Percentiles rank a stretch among this genome's conserved stretches.
phyloP scores from a whole-genome alignment of 2,888 invertebrate genomes.

The Eilema depressum region DNA sequence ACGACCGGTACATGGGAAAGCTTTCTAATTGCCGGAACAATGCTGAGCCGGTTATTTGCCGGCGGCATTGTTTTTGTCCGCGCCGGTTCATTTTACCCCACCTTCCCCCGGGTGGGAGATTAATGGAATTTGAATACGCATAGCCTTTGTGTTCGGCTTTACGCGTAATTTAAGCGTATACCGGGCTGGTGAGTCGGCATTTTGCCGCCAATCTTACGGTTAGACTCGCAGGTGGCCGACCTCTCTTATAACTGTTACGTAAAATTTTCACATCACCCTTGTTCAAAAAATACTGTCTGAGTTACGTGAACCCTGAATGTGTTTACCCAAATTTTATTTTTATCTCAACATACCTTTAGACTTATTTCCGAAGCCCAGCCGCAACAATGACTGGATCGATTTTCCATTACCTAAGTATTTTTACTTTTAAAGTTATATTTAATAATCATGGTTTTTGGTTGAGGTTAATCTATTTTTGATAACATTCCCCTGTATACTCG shows the following conservation, averaged over 20 bases:
- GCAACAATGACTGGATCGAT: slow-evolving; percentile 48
- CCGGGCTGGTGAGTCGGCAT: slow-evolving; percentile 82
- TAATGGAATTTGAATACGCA: slow-evolving; percentile 87
- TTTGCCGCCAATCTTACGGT: slow-evolving; percentile 76
- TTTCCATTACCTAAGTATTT: slow-evolving; percentile 37
- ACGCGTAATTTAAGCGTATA: slow-evolving; percentile 85
- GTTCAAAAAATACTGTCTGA: slow-evolving; percentile 9
- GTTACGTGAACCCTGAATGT: slow-evolving; percentile 59
- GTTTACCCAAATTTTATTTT: slow-evolving; percentile 20
- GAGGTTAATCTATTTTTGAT: slow-evolving; percentile 68
- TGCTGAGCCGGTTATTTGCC: slow-evolving; percentile 87
- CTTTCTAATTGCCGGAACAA: slow-evolving; percentile 88
- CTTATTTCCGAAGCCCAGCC: slow-evolving; percentile 7
- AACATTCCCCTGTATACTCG: slow-evolving; percentile 51
- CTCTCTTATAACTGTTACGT: slow-evolving; percentile 65
- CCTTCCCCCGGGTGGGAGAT: slow-evolving; percentile 82
- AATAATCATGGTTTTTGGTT: slow-evolving; percentile 49
- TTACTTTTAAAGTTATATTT: slow-evolving; percentile 50
- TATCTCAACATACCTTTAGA: slow-evolving; percentile 22
- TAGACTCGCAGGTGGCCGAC: slow-evolving; percentile 72
- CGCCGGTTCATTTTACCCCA: slow-evolving; percentile 85
- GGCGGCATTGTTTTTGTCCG: slow-evolving; percentile 87
- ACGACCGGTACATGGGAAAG: slow-evolving; percentile 87
- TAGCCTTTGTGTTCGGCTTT: slow-evolving; percentile 86
- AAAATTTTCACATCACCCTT: slow-evolving; percentile 63